phyloP scores from a whole-genome alignment of 1,140 invertebrate species.

The Dolichoris vasculosae region DNA sequence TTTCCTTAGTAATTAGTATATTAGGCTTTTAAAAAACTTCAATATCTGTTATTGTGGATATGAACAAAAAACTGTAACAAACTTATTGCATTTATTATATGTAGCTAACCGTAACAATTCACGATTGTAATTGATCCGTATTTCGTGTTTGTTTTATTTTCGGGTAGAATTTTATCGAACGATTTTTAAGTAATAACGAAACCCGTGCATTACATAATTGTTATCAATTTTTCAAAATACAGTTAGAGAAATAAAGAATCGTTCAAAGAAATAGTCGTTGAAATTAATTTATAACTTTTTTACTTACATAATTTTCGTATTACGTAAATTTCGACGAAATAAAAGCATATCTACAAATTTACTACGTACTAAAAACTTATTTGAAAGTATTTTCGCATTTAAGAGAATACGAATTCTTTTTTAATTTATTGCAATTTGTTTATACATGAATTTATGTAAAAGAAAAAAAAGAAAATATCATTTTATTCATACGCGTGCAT shows the following conservation, averaged over 20 bases:
- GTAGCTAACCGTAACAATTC: not conserved
- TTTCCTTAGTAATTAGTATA: not conserved
- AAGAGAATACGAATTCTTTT: not conserved
- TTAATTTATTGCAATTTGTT: too few relatives aligned
- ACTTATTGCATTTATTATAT: not conserved
- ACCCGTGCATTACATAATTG: too few relatives aligned
- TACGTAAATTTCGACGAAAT: not conserved
- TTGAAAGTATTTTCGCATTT: not conserved
- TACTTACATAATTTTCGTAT: not conserved
- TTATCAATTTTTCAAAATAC: too few relatives aligned
- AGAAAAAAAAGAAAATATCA: not conserved
- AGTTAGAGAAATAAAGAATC: too few relatives aligned
- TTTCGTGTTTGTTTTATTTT: not conserved
- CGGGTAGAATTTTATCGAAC: too few relatives aligned
- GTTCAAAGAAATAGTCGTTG: too few relatives aligned
- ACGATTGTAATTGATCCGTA: not conserved
- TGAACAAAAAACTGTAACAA: not conserved
- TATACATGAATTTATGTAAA: not conserved
- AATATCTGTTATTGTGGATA: not conserved
- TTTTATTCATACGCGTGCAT: not conserved
- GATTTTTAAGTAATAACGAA: too few relatives aligned
- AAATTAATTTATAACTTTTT: not conserved
- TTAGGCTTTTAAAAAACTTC: conserved; percentile 11
- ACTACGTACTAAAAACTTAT: not conserved
- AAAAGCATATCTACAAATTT: not conserved